Base-by-base conservation (phyloP, 2,888 invertebrate species). In the Tenthredo livida region DNA sequence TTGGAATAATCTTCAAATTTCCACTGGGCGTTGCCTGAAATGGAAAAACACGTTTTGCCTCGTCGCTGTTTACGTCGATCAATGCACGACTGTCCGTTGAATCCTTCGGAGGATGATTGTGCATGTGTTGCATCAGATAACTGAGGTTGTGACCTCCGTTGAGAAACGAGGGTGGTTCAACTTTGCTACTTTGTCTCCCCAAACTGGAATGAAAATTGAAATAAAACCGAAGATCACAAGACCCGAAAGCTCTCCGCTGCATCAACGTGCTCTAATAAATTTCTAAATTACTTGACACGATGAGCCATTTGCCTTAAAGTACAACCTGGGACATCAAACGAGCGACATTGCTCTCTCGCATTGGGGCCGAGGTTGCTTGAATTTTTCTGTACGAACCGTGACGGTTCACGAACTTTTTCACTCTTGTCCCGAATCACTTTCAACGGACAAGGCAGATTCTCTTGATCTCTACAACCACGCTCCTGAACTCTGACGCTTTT, bases 1-100 rank as follows among this genome's bases (percentile, higher is more conserved):
- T 95, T 1, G 96, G 96, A 85, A 95, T 94, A 86, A 96, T 95
- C 94, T 96, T 96, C 84, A 96, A 93, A 91, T 96, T 95, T 87
- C 96, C 96, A 91, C 96, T 96, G 0, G 96, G 95, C 0, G 96
- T 96, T 1, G 94, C 91, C 90, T 95, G 95, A 89, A 96, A 96
- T 2, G 96, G 96, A 91, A 96, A 96, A n/a, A 89, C 88, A 78
- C 91, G 88, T 43, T 86, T 89, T 21, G 86, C 61, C 10, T 90
- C 88, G 50, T 87, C 87, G 21, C 84, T 84, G 70, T 88, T 88
- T n/a, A 86, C 84, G 43, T 87, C 88, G n/a, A 89, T 85, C 17
- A 86, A 85, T 84, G 85, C 77, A 82, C 86, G 86, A 84, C 87
- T 87, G n/a, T 73, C 84, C 80, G 88, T 86, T 25, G 84, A 87